Conservation (phyloP, 2,888 invertebrate species). For the Rugalucina vietnamica region DNA sequence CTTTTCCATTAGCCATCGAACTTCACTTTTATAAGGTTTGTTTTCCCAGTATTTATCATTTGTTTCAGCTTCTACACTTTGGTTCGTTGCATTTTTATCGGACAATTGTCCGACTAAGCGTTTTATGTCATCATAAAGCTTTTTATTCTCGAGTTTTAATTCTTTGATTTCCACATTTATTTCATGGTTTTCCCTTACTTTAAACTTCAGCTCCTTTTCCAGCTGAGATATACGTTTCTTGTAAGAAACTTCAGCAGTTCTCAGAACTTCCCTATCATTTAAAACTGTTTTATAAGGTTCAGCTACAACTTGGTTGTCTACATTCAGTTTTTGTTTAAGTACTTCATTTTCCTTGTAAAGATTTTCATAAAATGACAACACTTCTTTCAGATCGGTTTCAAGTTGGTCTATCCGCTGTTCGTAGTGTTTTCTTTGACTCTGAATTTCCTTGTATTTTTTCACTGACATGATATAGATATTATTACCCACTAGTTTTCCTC, state of each 20-base stretch:
- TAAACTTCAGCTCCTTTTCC: neutral
- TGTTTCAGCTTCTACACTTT: neutral
- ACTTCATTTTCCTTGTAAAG: neutral
- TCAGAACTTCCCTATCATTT: neutral
- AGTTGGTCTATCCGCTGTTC: neutral
- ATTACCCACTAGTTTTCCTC: neutral
- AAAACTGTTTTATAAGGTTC: neutral
- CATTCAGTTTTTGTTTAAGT: neutral
- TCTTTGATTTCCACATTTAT: neutral
- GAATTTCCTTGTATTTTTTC: neutral
- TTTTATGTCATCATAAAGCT: neutral
- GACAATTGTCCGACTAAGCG: neutral
- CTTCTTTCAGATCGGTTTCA: neutral
- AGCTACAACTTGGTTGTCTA: neutral
- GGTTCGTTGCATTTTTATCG: no score
- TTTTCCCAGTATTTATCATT: neutral
- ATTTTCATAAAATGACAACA: neutral
- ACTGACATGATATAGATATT: neutral
- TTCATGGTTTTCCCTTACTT: neutral
- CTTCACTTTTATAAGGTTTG: neutral
- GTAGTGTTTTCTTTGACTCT: neutral
- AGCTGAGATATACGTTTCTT: neutral
- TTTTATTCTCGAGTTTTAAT: neutral
- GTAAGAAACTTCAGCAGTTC: neutral
- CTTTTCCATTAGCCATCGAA: neutral